Evolutionary conservation across 2,888 invertebrate species (phyloP), one percentile per base, ranked within the genome.

Genomic region (Ceriagrion tenellum): DNA sequence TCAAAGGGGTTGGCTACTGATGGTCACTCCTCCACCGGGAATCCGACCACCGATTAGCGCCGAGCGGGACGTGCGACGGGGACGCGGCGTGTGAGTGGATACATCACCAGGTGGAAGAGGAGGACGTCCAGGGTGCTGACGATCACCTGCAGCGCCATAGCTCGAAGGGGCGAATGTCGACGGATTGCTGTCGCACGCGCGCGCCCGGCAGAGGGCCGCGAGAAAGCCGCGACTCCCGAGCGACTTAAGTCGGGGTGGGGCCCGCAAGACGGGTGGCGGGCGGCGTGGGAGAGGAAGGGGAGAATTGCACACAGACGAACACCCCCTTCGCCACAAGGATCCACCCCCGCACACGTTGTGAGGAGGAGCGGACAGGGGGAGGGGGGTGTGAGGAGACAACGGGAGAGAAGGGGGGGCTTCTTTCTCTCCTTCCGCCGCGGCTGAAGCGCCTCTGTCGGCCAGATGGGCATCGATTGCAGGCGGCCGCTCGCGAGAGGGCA

Each of bases 81-180:
- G 23, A 20, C 63, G 20, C 4, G 63, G 69, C 8, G 69, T 18
- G 35, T 1, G 20, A 12, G 8, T 47, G 69, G 91, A 0, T 63
- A 69, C 63, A 47, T 74, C 93, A 93, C 93, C 93, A 93, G 69
- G 63, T 35, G 47, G 69, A 59, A 69, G 69, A 93, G 69, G 63
- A 93, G 35, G 63, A 93, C 69, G 69, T 93, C 69, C 69, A 93
- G 47, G 47, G 93, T 93, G 69, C 93, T 93, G 47, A 93, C 69
- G 93, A 93, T 93, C 93, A 69, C 93, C 47, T 93, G 93, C 69
- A 93, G 93, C 69, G 93, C 93, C 93, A 93, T 93, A 12, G 81
- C 59, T 59, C 20, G 59, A 59, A 12, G 59, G 18, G 13, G 59
- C 59, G 59, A 59, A 6, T 59, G 59, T 59, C 59, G 59, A 20